phyloP scores from a whole-genome alignment of 1,140 invertebrate species.

The Andrena cerasifolii region DNA sequence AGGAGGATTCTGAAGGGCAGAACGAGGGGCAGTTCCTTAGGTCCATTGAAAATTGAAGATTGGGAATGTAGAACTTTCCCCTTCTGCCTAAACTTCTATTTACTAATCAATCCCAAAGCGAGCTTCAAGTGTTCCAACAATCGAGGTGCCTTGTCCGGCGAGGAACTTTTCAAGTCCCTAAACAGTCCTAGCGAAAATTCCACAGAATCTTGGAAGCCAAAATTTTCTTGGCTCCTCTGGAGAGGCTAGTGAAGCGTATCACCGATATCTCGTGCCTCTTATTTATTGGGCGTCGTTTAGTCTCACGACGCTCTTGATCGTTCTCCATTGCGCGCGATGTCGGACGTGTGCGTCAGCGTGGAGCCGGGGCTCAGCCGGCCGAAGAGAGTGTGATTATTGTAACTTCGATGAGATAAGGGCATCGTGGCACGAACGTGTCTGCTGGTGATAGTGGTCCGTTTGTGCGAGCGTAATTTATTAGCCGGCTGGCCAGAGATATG shows the following conservation, averaged over 20 bases:
- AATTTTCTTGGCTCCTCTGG: neutral
- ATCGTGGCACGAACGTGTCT: conserved; percentile 71
- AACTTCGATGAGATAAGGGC: conserved; percentile 71
- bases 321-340: conserved; percentile 36
- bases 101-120: too few species aligned
- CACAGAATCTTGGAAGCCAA: neutral
- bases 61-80: too few species aligned
- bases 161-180: too few species aligned
- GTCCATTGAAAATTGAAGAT: too few species aligned
- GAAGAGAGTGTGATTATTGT: conserved; percentile 61
- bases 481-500: conserved; percentile 55
- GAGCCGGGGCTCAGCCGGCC: conserved; percentile 24
- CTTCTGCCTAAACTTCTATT: too few species aligned
- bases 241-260: neutral
- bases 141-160: too few species aligned
- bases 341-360: conserved; percentile 38
- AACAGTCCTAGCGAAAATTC: neutral
- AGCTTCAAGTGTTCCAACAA: too few species aligned
- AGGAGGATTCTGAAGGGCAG: too few species aligned
- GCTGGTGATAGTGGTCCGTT: conserved; percentile 69
- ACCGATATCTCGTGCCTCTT: conserved; percentile 19
- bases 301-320: conserved; percentile 56
- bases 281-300: conserved; percentile 68
- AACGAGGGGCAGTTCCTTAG: too few species aligned
- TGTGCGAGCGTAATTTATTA: conserved; percentile 74